Percentiles rank a stretch among this genome's conserved stretches.
Conservation (phyloP, 2,113 vertebrate genomes). For the Saguinus imperator region DNA sequence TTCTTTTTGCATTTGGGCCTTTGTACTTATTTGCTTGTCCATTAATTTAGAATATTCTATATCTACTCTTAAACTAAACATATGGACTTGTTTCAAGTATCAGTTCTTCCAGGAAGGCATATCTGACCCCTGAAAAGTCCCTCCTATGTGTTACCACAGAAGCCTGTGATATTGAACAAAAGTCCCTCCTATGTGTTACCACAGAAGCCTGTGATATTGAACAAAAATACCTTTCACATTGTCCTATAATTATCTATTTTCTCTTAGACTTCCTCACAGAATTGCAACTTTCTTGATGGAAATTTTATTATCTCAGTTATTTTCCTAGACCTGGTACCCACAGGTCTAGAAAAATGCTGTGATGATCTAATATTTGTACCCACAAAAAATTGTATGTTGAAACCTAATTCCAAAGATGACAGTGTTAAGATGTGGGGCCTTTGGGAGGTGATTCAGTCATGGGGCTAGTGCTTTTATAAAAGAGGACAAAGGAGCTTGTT, state of each 20-base stretch:
- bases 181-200: background rate
- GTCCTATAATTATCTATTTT: background rate
- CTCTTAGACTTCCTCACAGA: background rate
- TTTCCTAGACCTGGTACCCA: slow-evolving; percentile 4
- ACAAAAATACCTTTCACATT: background rate
- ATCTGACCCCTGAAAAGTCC: background rate
- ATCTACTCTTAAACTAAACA: background rate
- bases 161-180: background rate
- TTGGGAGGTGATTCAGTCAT: background rate
- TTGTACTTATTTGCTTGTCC: background rate
- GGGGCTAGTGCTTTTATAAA: background rate
- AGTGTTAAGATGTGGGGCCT: background rate
- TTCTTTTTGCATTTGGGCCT: background rate
- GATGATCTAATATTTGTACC: background rate
- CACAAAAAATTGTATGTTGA: background rate
- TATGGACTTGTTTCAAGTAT: background rate
- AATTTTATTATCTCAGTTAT: background rate
- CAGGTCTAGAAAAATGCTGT: background rate
- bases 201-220: background rate
- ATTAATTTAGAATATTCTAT: background rate
- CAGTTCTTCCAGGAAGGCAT: background rate
- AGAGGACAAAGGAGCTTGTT: background rate
- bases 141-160: background rate
- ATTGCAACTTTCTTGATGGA: background rate
- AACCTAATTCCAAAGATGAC: background rate